Evolutionary conservation across 2,888 invertebrate genomes (phyloP).

Genomic region (Phyto melanocephala): DNA sequence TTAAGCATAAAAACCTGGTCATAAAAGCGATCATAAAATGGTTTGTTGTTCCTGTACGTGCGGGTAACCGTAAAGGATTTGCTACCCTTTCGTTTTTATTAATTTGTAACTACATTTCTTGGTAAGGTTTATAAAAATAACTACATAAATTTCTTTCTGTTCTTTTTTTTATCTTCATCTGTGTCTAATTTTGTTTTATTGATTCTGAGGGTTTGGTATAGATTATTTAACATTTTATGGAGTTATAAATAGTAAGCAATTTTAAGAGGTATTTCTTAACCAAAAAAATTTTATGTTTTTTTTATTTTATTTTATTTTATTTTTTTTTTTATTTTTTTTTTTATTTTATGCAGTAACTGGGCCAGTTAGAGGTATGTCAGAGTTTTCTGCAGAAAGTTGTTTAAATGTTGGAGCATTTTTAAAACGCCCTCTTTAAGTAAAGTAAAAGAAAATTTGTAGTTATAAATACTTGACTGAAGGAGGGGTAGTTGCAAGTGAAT

Average conservation of each 20-base stretch:
- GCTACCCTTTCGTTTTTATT: background rate
- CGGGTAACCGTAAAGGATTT: background rate
- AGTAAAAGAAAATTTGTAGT: too few relatives aligned
- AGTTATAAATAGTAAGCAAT: conserved; percentile 6
- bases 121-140: background rate
- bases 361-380: too few relatives aligned
- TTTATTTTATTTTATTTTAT: too few relatives aligned
- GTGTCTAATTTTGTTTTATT: conserved; percentile 17
- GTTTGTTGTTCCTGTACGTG: background rate
- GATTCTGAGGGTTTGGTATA: conserved; percentile 1
- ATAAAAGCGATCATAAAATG: background rate
- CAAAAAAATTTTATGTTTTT: background rate
- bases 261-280: background rate
- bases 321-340: too few relatives aligned
- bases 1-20: background rate
- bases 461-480: too few relatives aligned
- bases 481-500: too few relatives aligned
- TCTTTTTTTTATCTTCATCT: background rate
- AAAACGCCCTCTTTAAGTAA: too few relatives aligned
- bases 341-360: too few relatives aligned
- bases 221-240: conserved; percentile 20
- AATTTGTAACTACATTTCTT: background rate
- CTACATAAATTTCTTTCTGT: too few relatives aligned
- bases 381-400: too few relatives aligned
- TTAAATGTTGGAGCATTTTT: too few relatives aligned